phyloP scores from a whole-genome alignment of 2,113 vertebrate species.

The Clarias gariepinus region DNA sequence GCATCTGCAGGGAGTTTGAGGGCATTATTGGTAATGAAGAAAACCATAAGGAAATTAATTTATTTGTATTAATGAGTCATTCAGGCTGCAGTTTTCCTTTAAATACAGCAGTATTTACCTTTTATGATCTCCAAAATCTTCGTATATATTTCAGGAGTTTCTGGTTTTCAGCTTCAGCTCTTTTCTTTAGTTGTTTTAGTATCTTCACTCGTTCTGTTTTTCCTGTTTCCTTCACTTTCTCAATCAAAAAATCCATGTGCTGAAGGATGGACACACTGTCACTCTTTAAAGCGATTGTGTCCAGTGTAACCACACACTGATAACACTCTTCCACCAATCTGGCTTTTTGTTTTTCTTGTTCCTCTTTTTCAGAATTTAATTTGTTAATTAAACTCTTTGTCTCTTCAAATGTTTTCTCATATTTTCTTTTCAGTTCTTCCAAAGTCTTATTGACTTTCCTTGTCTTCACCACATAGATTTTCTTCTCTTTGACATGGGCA shows the following conservation, averaged over 20 bases:
- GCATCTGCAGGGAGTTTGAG: no score
- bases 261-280: not conserved
- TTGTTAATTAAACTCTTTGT: not conserved
- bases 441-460: no score
- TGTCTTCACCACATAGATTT: no score
- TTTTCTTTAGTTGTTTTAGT: not conserved
- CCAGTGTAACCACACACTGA: not conserved
- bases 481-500: no score
- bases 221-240: slow-evolving; percentile 13
- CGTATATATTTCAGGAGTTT: no score
- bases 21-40: no score
- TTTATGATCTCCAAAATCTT: no score
- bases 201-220: not conserved
- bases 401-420: not conserved
- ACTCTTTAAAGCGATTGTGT: not conserved
- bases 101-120: no score
- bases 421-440: not conserved
- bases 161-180: not conserved
- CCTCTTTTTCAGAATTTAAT: not conserved
- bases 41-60: no score
- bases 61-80: no score
- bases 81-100: no score
- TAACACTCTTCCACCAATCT: slow-evolving; percentile 7
- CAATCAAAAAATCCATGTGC: slow-evolving; percentile 34
- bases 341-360: not conserved